Base-by-base conservation (phyloP, 2,113 vertebrate genomes). In the Alouatta palliata region DNA sequence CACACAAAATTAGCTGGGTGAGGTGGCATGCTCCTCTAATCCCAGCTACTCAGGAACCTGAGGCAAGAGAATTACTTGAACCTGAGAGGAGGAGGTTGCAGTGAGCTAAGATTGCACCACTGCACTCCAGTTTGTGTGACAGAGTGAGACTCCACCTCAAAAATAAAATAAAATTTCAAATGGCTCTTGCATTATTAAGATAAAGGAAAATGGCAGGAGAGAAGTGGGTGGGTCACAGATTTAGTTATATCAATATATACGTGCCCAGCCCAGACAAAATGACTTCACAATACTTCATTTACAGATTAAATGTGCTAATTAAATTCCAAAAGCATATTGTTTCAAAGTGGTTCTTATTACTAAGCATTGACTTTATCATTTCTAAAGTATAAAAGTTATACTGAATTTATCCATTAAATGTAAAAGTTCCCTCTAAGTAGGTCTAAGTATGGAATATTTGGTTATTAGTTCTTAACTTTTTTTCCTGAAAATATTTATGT, bases 331-430 rank as follows among this genome's bases (percentile, higher is more conserved):
- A 82, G 14, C 13, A 19, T 30, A 32, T 64, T 71, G 23, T 93
- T 88, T 75, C 56, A 54, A 66, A 84, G 54, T 35, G 66, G 1
- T 76, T 94, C 43, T 54, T 85, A 77, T 56, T 89, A 47, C 4
- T 45, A 58, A 73, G 30, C 61, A 91, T 93, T 92, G 77, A 27
- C 37, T 40, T 90, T 93, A 30, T 94, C 70, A 81, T 88, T 93
- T 80, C 37, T 76, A 86, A 95, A 95, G 64, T 73, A 58, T 71
- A 71, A 75, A 73, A 70, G 32, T 61, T 64, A 45, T 81, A 16
- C 30, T 66, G 73, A 88, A 75, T 90, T 87, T 96, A 27, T 37
- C 37, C 37, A 30, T 73, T 75, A 83, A 73, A 66, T 96, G 19
- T 54, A 75, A 94, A 68, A 17, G 0, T 75, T 80, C 14, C 47